Percentiles rank a stretch among this genome's conserved stretches.
Conservation (phyloP, 2,888 invertebrate species). For the Ferdinandea cuprea region DNA sequence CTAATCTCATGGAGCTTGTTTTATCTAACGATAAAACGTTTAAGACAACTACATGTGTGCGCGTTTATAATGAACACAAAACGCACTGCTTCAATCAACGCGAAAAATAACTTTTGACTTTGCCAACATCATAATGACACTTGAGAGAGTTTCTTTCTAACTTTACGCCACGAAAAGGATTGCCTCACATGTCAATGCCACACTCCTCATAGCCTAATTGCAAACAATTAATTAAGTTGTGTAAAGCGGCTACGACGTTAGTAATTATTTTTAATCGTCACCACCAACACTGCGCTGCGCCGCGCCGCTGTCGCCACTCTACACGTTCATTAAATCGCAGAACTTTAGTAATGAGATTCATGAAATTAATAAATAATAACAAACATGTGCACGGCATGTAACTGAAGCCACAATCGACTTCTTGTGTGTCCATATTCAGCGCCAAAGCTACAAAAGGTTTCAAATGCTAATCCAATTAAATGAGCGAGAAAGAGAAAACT, state of each 20-base stretch:
- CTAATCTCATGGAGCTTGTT: too few relatives aligned
- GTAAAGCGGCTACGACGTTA: slow-evolving; percentile 51
- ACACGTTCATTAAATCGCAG: slow-evolving; percentile 59
- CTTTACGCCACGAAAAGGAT: slow-evolving; percentile 25
- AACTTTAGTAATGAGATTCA: slow-evolving; percentile 66
- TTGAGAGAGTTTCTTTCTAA: slow-evolving; percentile 30
- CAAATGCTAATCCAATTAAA: slow-evolving; percentile 72
- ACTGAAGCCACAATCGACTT: slow-evolving; percentile 59
- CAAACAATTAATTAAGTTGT: slow-evolving; percentile 70
- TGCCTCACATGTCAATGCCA: slow-evolving; percentile 42
- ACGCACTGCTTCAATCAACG: neutral
- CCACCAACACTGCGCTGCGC: slow-evolving; percentile 21
- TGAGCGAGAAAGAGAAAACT: slow-evolving; percentile 4
- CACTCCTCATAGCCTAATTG: slow-evolving; percentile 50
- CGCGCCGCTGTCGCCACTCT: slow-evolving; percentile 6
- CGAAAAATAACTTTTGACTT: neutral
- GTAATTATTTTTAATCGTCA: slow-evolving; percentile 72
- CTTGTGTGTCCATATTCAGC: slow-evolving; percentile 64
- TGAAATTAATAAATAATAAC: slow-evolving; percentile 67
- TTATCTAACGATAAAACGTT: too few relatives aligned
- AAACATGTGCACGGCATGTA: slow-evolving; percentile 47
- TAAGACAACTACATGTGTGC: too few relatives aligned
- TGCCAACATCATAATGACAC: slow-evolving; percentile 31
- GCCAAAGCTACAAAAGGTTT: slow-evolving; percentile 53
- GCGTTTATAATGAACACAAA: too few relatives aligned